These are phyloP conservation scores for Xylocampa areola DNA, from an alignment of 2,888 invertebrate genomes.

Conservation along the genomic window DNA sequence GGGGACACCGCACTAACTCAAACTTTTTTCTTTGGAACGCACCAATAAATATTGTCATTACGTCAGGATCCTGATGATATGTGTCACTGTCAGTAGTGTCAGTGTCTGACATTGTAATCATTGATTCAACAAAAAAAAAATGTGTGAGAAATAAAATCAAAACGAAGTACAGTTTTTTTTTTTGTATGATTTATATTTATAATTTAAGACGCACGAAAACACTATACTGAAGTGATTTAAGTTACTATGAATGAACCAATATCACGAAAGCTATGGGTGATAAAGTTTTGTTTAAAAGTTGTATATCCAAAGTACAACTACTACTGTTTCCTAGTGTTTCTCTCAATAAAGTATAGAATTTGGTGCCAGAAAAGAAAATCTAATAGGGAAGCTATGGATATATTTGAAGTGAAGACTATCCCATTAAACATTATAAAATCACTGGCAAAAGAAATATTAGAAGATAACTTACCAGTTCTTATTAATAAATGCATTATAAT, in stretches of 20 bases:
- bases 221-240: slow-evolving; percentile 12
- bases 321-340: slow-evolving; percentile 80
- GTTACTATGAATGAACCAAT: slow-evolving; percentile 80
- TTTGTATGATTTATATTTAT: slow-evolving; percentile 18
- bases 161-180: slow-evolving; percentile 1
- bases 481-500: slow-evolving; percentile 80
- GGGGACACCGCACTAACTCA: no score
- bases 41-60: no score
- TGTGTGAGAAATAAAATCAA: slow-evolving; percentile 24
- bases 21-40: no score
- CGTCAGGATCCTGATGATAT: no score
- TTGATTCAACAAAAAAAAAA: slow-evolving; percentile 29
- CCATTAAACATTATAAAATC: slow-evolving; percentile 67
- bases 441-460: slow-evolving; percentile 69
- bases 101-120: slow-evolving; percentile 5
- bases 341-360: slow-evolving; percentile 83
- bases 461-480: slow-evolving; percentile 72
- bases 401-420: slow-evolving; percentile 71
- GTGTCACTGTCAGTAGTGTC: background rate
- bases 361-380: slow-evolving; percentile 63
- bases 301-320: slow-evolving; percentile 85
- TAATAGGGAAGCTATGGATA: slow-evolving; percentile 68
- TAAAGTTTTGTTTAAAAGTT: slow-evolving; percentile 84
- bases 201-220: slow-evolving; percentile 12
- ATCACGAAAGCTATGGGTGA: slow-evolving; percentile 79